These are phyloP conservation scores for Hyalella azteca DNA, from an alignment of 2,888 invertebrate species.

Conservation along the genomic window DNA sequence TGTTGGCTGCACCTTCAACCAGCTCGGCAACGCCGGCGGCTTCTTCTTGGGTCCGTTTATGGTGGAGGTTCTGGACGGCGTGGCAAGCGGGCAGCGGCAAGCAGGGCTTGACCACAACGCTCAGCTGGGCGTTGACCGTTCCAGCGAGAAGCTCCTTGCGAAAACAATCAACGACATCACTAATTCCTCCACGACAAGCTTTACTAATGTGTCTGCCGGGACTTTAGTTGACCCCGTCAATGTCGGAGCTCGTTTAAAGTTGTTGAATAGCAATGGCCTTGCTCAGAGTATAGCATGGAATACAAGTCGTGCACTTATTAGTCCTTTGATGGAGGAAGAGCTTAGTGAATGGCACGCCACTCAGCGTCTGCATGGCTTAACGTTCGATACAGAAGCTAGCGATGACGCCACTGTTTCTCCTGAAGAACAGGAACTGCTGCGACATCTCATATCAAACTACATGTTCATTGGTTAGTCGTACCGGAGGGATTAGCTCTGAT, in stretches of 20 bases:
- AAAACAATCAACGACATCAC: neutral
- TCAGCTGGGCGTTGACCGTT: neutral
- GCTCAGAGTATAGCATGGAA: neutral
- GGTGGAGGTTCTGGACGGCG: slow-evolving; percentile 34
- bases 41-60: slow-evolving; percentile 59
- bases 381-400: neutral
- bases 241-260: too few relatives aligned
- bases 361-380: neutral
- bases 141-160: too few relatives aligned
- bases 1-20: slow-evolving; percentile 58
- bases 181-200: neutral
- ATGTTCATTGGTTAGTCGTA: slow-evolving; percentile 1
- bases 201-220: too few relatives aligned
- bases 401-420: neutral
- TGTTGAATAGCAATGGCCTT: neutral
- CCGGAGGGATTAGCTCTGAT: neutral
- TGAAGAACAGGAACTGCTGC: neutral
- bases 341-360: too few relatives aligned
- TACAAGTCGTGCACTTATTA: too few relatives aligned
- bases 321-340: neutral
- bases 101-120: neutral
- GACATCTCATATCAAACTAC: slow-evolving; percentile 9
- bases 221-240: too few relatives aligned
- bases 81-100: neutral
- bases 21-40: slow-evolving; percentile 59